phyloP scores from a whole-genome alignment of 2,113 vertebrate genomes.

The Crotophaga sulcirostris region DNA sequence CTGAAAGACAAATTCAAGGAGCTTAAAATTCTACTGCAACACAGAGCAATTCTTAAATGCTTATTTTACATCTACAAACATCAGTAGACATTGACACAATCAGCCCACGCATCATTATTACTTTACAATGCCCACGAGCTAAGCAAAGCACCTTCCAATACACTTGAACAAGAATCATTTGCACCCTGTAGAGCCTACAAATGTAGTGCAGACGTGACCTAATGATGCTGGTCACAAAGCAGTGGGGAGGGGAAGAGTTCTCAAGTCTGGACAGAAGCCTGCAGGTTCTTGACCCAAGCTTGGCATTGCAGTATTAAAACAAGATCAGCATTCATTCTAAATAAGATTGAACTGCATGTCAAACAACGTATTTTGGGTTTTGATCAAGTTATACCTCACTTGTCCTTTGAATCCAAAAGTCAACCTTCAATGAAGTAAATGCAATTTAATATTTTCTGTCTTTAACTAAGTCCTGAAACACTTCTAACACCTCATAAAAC shows the following conservation, averaged over 20 bases:
- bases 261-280: background rate
- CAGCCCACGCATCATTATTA: background rate
- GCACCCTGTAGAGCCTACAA: background rate
- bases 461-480: background rate
- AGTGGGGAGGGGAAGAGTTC: background rate
- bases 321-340: background rate
- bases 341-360: background rate
- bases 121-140: background rate
- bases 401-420: background rate
- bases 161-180: background rate
- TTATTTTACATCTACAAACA: background rate
- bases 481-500: conserved; percentile 40
- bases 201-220: background rate
- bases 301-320: background rate
- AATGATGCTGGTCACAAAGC: background rate
- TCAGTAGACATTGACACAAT: accelerated
- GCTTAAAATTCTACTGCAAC: background rate
- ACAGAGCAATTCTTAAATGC: background rate
- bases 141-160: background rate
- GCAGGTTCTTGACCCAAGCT: background rate
- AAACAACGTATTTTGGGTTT: background rate
- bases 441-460: background rate
- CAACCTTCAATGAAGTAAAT: background rate
- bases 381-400: background rate
- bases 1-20: background rate